Evolutionary conservation across 1,140 invertebrate species (phyloP).

Genomic region (Drosophila saltans): DNA sequence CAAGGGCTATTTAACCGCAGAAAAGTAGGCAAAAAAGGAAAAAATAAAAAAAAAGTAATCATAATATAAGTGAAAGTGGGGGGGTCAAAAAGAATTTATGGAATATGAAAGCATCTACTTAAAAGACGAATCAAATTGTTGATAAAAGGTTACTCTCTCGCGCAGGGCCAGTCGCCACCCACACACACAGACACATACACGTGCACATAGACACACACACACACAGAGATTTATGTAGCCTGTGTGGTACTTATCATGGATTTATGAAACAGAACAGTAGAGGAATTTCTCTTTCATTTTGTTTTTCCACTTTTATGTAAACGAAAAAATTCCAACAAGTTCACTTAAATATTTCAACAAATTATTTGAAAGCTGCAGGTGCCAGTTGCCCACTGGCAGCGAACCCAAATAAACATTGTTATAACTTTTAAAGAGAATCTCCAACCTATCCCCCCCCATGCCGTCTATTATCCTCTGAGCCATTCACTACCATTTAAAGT

Average conservation of each 20-base stretch:
- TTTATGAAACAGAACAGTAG: conserved; percentile 40
- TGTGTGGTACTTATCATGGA: conserved; percentile 25
- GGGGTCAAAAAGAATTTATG: conserved; percentile 14
- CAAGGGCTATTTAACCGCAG: not conserved
- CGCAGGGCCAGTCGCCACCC: not conserved
- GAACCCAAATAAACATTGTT: conserved; percentile 11
- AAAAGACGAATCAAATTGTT: conserved; percentile 13
- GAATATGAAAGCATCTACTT: conserved; percentile 12
- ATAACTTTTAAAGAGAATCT: not conserved
- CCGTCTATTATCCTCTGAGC: not conserved
- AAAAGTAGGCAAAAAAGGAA: conserved; percentile 11
- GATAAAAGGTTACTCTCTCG: conserved; percentile 7
- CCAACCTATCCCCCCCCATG: no score
- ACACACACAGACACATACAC: not conserved
- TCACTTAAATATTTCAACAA: conserved; percentile 16
- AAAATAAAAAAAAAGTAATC: not conserved
- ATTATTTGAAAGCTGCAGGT: conserved; percentile 15
- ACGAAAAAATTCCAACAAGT: conserved; percentile 21
- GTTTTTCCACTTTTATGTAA: conserved; percentile 33
- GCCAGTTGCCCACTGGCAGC: conserved; percentile 7
- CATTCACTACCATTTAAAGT: not conserved
- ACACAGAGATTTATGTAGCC: conserved; percentile 5
- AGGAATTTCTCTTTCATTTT: conserved; percentile 62
- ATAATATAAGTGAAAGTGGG: not conserved
- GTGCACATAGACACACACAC: not conserved